Percentiles rank a stretch among this genome's conserved stretches.
Evolutionary conservation across 2,797 vertebrate species (phyloP).

Genomic region (Acipenser ruthenus): DNA sequence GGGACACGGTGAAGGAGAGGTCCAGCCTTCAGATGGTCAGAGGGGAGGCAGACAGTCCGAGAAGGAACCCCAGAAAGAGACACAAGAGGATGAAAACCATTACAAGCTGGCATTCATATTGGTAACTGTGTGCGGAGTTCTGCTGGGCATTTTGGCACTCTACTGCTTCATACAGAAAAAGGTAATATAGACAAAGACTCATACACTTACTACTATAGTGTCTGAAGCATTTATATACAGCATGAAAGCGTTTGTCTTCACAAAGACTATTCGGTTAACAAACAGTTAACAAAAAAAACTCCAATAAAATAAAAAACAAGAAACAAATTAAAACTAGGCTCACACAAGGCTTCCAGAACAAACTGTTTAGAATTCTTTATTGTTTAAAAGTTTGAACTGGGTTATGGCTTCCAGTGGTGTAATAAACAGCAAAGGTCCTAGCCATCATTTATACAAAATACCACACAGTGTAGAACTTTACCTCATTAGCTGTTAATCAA

Average conservation of each 20-base stretch:
- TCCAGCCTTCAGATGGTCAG: constrained; percentile 2
- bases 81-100: not conserved
- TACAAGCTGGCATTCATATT: constrained; percentile 16
- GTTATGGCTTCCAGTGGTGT: too few relatives aligned
- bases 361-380: too few relatives aligned
- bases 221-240: too few relatives aligned
- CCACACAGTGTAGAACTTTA: too few relatives aligned
- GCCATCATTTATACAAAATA: too few relatives aligned
- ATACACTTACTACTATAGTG: not conserved
- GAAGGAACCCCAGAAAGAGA: constrained; percentile 9
- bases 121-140: constrained; percentile 20
- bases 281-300: not conserved
- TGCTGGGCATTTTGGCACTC: constrained; percentile 21
- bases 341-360: too few relatives aligned
- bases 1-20: not conserved
- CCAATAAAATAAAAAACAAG: not conserved
- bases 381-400: too few relatives aligned
- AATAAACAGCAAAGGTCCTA: too few relatives aligned
- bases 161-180: constrained; percentile 20
- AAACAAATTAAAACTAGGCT: too few relatives aligned
- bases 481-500: too few relatives aligned
- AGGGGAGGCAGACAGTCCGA: not conserved
- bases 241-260: too few relatives aligned
- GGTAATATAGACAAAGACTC: constrained; percentile 14
- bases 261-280: too few relatives aligned